Evolutionary conservation across 2,113 vertebrate genomes (phyloP).

Genomic region (Nansenia antarctica): DNA sequence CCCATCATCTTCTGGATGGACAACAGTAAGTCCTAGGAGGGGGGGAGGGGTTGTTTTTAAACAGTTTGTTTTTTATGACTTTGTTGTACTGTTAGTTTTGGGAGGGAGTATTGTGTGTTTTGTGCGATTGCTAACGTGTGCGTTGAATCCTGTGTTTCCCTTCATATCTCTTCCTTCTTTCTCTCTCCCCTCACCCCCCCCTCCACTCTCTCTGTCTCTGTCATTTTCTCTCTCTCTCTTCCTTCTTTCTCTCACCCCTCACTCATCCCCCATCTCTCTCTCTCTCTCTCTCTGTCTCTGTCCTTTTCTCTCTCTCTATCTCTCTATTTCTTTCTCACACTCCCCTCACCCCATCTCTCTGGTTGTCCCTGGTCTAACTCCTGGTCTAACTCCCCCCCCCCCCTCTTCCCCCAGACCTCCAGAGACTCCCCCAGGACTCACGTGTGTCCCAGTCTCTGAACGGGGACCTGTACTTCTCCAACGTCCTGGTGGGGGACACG

Average conservation of each 20-base stretch:
- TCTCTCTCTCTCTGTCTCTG: neutral
- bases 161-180: neutral
- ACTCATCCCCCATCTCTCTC: too few relatives aligned
- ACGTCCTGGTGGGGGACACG: constrained; percentile 87
- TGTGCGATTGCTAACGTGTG: too few relatives aligned
- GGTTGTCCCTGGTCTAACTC: neutral
- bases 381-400: too few relatives aligned
- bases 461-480: constrained; percentile 96
- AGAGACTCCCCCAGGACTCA: constrained; percentile 84
- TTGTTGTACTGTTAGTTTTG: too few relatives aligned
- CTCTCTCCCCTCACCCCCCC: neutral
- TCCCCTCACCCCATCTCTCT: neutral
- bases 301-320: too few relatives aligned
- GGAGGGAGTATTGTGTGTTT: too few relatives aligned
- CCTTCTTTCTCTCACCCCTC: too few relatives aligned
- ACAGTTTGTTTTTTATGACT: too few relatives aligned
- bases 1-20: constrained; percentile 99
- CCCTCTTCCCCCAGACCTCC: constrained; percentile 78
- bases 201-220: neutral
- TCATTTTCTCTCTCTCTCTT: too few relatives aligned
- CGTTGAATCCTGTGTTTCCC: too few relatives aligned
- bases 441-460: constrained; percentile 95
- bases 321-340: too few relatives aligned
- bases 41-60: too few relatives aligned
- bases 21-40: constrained; percentile 82